phyloP scores from a whole-genome alignment of 2,797 vertebrate species.

The Salmo trutta region DNA sequence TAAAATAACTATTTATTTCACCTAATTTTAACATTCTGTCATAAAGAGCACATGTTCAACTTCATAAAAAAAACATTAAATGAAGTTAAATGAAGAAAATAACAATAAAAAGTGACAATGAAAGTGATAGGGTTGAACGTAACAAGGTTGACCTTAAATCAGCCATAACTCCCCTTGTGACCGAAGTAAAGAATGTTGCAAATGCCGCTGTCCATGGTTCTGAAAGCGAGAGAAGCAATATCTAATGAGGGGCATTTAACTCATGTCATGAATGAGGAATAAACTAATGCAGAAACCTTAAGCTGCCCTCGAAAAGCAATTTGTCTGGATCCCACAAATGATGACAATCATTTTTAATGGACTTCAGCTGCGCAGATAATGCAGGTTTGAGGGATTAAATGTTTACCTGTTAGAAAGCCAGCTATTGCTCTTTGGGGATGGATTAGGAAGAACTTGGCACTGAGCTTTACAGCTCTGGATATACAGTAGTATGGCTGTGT shows the following conservation, averaged over 20 bases:
- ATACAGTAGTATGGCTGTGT: background rate
- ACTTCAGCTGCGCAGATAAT: background rate
- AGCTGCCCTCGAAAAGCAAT: background rate
- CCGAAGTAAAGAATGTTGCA: background rate
- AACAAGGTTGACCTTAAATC: too few species aligned
- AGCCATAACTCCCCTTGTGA: too few species aligned
- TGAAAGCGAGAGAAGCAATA: slow-evolving; percentile 9
- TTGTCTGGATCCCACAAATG: background rate
- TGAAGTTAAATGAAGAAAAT: too few species aligned
- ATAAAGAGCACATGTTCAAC: too few species aligned
- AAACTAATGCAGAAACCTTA: background rate
- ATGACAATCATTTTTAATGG: background rate
- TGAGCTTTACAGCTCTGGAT: background rate
- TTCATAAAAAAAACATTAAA: too few species aligned
- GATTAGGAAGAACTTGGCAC: background rate
- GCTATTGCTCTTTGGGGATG: too few species aligned
- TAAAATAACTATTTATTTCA: too few species aligned
- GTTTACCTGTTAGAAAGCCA: too few species aligned
- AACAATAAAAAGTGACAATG: too few species aligned
- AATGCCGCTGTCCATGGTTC: slow-evolving; percentile 27
- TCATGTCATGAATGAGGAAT: background rate
- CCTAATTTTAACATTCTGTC: too few species aligned
- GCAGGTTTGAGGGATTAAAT: background rate
- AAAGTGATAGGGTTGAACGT: too few species aligned
- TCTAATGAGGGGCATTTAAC: background rate